phyloP scores from a whole-genome alignment of 1,140 invertebrate genomes.

The Phenacoccus solenopsis region DNA sequence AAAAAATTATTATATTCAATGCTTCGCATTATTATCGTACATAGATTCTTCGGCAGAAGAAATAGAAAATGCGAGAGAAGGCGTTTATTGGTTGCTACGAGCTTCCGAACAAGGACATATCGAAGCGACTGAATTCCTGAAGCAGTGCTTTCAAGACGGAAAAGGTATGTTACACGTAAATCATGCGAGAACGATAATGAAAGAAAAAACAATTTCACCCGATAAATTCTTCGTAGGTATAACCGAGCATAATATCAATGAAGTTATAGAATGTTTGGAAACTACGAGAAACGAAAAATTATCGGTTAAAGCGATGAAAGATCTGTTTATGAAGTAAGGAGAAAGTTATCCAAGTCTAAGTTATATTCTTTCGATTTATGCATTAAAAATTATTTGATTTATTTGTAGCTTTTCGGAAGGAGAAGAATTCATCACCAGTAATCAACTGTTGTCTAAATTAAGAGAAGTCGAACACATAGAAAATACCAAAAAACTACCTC shows the following conservation, averaged over 20 bases:
- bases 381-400: constrained; percentile 19
- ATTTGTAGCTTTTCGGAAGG: constrained; percentile 58
- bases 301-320: constrained; percentile 1
- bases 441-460: constrained; percentile 40
- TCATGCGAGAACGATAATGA: no score
- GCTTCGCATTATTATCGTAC: constrained; percentile 9
- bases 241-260: constrained; percentile 62
- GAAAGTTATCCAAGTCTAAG: neutral
- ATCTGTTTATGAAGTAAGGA: constrained; percentile 5
- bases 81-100: constrained; percentile 76
- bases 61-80: constrained; percentile 49
- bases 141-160: constrained; percentile 60
- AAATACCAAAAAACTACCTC: constrained; percentile 11
- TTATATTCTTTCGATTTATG: neutral
- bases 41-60: constrained; percentile 41
- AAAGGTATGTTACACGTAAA: constrained; percentile 38
- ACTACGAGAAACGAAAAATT: constrained; percentile 69
- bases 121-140: constrained; percentile 66
- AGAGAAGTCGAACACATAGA: neutral
- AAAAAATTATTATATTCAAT: constrained; percentile 6
- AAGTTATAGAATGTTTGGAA: constrained; percentile 66
- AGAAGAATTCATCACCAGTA: constrained; percentile 70
- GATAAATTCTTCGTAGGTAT: constrained; percentile 47
- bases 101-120: constrained; percentile 79
- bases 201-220: no score